Percentiles rank a stretch among this genome's conserved stretches.
Evolutionary conservation across 1,140 invertebrate genomes (phyloP).

Genomic region (Atopsyche davidsoni): DNA sequence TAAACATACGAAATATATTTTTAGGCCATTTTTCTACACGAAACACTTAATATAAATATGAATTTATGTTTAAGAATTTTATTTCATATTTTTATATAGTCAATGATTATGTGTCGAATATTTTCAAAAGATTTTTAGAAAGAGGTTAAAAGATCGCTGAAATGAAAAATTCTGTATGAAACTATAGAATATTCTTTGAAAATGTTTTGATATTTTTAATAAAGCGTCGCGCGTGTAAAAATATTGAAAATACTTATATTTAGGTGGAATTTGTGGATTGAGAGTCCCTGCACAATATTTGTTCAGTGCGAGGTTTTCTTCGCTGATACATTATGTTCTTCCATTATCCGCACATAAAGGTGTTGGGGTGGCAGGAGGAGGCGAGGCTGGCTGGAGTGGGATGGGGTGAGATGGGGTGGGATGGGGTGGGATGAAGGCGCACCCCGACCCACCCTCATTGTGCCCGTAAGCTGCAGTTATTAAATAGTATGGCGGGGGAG

Average conservation of each 20-base stretch:
- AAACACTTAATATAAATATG: too few species aligned
- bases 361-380: conserved; percentile 3
- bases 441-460: conserved; percentile 7
- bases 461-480: conserved; percentile 21
- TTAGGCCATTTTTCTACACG: too few species aligned
- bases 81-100: too few species aligned
- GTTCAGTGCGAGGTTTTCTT: conserved; percentile 16
- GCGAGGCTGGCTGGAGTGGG: not conserved
- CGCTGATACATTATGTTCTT: conserved; percentile 27
- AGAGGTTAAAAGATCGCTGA: too few species aligned
- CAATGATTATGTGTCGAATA: too few species aligned
- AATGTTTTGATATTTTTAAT: too few species aligned
- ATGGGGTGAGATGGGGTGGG: conserved; percentile 15
- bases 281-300: conserved; percentile 21
- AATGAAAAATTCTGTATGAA: too few species aligned
- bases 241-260: not conserved
- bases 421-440: too few species aligned
- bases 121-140: too few species aligned
- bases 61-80: too few species aligned
- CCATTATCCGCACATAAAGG: conserved; percentile 18
- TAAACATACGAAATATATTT: not conserved
- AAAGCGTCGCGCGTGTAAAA: too few species aligned
- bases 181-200: too few species aligned
- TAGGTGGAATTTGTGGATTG: not conserved
- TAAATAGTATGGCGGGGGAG: conserved; percentile 17